Percentiles rank a stretch among this genome's conserved stretches.
phyloP scores from a whole-genome alignment of 2,797 vertebrate genomes.

The Jordanella pulchra region DNA sequence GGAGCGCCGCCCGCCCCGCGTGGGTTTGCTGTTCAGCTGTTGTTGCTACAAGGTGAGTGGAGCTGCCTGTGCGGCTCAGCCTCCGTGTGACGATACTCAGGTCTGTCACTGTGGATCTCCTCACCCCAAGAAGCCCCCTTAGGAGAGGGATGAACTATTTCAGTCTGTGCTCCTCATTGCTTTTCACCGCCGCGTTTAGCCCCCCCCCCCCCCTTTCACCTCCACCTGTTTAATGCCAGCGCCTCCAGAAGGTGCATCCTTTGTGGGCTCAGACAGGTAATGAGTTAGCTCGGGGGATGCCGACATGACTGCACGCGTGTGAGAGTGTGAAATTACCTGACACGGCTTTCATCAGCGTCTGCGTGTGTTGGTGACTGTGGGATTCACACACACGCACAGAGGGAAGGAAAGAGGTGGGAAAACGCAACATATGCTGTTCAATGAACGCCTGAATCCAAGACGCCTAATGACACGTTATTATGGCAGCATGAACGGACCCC shows the following conservation, averaged over 20 bases:
- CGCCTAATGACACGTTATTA: neutral
- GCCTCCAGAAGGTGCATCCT: slow-evolving; percentile 71
- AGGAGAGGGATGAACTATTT: slow-evolving; percentile 53
- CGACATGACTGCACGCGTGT: slow-evolving; percentile 63
- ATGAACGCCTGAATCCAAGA: slow-evolving; percentile 20
- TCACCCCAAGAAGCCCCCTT: slow-evolving; percentile 51
- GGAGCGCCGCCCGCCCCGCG: slow-evolving; percentile 9
- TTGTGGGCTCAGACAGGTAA: slow-evolving; percentile 67
- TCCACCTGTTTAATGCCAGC: slow-evolving; percentile 63
- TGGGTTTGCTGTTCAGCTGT: slow-evolving; percentile 10
- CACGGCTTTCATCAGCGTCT: slow-evolving; percentile 56
- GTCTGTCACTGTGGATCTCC: slow-evolving; percentile 69
- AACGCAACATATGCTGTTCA: slow-evolving; percentile 50
- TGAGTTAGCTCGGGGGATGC: slow-evolving; percentile 68
- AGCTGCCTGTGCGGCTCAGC: slow-evolving; percentile 55
- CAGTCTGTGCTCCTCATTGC: slow-evolving; percentile 33
- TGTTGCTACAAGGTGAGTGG: slow-evolving; percentile 71
- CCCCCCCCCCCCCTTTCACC: neutral
- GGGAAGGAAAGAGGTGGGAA: slow-evolving; percentile 21
- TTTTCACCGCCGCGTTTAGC: slow-evolving; percentile 57
- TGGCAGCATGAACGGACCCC: neutral
- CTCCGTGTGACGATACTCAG: slow-evolving; percentile 62
- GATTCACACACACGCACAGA: slow-evolving; percentile 31
- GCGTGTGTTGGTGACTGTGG: slow-evolving; percentile 51
- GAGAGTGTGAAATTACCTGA: slow-evolving; percentile 76